Evolutionary conservation across 2,888 invertebrate genomes (phyloP).

Genomic region (Hermaeophaga mercurialis): DNA sequence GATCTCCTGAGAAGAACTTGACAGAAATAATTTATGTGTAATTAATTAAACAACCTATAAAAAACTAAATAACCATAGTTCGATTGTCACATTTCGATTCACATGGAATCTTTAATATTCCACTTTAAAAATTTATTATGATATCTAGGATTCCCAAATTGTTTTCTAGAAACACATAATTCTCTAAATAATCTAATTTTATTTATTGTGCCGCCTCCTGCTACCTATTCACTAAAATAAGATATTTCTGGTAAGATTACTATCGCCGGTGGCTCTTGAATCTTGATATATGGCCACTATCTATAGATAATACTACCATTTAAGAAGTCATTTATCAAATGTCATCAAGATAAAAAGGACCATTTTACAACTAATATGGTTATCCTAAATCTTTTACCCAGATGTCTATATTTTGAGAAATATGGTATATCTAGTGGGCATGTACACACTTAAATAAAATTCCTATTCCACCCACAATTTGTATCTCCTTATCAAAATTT

Average conservation of each 20-base stretch:
- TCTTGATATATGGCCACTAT: conserved; percentile 25
- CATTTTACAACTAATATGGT: conserved; percentile 22
- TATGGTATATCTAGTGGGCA: neutral
- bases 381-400: conserved; percentile 3
- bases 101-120: no score
- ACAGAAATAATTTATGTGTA: no score
- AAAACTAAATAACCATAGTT: no score
- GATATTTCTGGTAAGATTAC: conserved; percentile 29
- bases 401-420: conserved; percentile 6
- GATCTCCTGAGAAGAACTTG: no score
- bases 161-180: no score
- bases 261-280: conserved; percentile 17
- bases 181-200: no score
- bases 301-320: conserved; percentile 25
- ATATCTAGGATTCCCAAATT: no score
- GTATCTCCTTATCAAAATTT: neutral
- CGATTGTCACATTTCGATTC: no score
- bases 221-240: conserved; percentile 20
- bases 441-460: neutral
- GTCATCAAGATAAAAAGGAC: conserved; percentile 28
- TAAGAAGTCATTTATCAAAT: conserved; percentile 30
- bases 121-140: no score
- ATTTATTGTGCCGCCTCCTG: neutral
- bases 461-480: neutral
- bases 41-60: no score